Percentiles rank a stretch among this genome's conserved stretches.
These are phyloP conservation scores for Columba janthina DNA, from an alignment of 2,113 vertebrate species.

Conservation along the genomic window DNA sequence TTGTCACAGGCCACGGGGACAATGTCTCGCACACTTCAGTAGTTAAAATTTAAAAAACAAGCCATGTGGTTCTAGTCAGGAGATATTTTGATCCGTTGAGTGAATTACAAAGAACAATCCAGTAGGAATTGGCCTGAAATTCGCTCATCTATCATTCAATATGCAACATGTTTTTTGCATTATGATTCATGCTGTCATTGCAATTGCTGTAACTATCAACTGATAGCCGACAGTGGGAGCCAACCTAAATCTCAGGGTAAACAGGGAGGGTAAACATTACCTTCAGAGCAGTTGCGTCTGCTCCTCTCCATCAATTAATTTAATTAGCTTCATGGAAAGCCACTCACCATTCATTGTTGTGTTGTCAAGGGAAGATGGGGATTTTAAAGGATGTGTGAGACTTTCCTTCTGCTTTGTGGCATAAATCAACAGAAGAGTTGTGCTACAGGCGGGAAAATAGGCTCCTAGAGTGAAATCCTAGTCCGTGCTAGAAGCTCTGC, in stretches of 20 bases:
- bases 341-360: neutral
- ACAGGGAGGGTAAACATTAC: neutral
- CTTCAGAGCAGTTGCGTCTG: neutral
- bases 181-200: constrained; percentile 24
- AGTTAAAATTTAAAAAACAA: neutral
- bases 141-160: neutral
- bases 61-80: neutral
- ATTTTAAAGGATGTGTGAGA: neutral
- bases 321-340: neutral
- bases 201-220: constrained; percentile 13
- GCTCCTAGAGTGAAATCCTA: neutral
- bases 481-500: neutral
- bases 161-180: constrained; percentile 26
- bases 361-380: neutral
- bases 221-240: neutral
- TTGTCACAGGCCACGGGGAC: neutral
- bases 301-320: neutral
- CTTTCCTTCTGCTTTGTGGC: neutral
- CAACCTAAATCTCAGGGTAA: neutral
- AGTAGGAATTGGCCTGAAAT: constrained; percentile 19
- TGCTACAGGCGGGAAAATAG: neutral
- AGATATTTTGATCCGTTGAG: neutral
- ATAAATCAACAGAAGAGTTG: neutral
- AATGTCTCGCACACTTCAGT: neutral
- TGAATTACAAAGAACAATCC: neutral